These are phyloP conservation scores for Planiliza haematocheilus DNA, from an alignment of 2,113 vertebrate genomes.

Conservation along the genomic window DNA sequence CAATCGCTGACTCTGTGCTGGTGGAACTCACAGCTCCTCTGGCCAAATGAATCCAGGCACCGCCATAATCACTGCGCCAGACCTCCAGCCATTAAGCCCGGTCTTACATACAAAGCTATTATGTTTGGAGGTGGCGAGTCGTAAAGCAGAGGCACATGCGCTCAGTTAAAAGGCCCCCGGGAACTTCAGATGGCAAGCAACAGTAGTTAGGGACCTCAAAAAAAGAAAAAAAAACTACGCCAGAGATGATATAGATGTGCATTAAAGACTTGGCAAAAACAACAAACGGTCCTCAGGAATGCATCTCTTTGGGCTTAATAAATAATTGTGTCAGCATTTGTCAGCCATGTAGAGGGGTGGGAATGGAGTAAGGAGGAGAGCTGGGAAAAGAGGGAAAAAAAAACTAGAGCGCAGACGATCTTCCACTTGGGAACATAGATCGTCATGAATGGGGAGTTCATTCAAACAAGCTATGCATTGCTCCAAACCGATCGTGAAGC, in stretches of 20 bases:
- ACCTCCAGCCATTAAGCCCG: slow-evolving; percentile 60
- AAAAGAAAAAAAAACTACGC: slow-evolving; percentile 3
- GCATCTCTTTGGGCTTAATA: slow-evolving; percentile 46
- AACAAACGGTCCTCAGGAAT: slow-evolving; percentile 67
- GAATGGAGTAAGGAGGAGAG: background rate
- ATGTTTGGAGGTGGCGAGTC: slow-evolving; percentile 70
- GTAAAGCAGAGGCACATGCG: slow-evolving; percentile 72
- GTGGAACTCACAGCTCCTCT: slow-evolving; percentile 24
- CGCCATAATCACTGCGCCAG: slow-evolving; percentile 66
- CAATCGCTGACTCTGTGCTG: slow-evolving; percentile 42
- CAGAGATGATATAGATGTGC: slow-evolving; percentile 53
- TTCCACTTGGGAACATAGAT: background rate
- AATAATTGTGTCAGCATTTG: slow-evolving; percentile 63
- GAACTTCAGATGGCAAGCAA: slow-evolving; percentile 55
- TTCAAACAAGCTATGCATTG: background rate
- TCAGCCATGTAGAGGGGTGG: slow-evolving; percentile 20
- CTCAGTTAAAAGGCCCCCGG: slow-evolving; percentile 64
- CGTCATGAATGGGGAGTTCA: slow-evolving; percentile 3
- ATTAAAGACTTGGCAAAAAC: slow-evolving; percentile 70
- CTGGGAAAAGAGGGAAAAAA: background rate
- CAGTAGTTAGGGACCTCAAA: slow-evolving; percentile 6
- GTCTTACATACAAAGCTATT: slow-evolving; percentile 63
- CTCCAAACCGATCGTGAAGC: slow-evolving; percentile 6
- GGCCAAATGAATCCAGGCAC: slow-evolving; percentile 64
- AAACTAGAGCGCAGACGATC: no score